Evolutionary conservation across 2,797 vertebrate genomes (phyloP), one percentile per base, ranked within the genome.

Genomic region (Anisognathus igniventris): DNA sequence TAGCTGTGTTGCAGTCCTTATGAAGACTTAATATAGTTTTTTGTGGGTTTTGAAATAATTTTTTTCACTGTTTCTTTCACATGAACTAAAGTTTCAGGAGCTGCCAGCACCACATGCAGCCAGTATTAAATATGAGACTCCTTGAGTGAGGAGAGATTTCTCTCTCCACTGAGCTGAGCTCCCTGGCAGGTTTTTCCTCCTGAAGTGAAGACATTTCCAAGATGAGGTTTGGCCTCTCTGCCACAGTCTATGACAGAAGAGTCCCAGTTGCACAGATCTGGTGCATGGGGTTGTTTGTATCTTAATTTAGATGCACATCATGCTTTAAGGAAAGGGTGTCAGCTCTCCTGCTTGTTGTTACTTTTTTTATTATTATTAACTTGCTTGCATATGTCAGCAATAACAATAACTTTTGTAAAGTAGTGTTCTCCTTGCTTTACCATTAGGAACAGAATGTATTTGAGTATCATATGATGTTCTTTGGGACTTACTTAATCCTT

Each of bases 231-330:
- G n/a, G 18, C 56, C 15, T 8, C 23, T 64, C 37, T 35, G 25
- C 81, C 22, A 7, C 20, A 6, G 33, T 8, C 61, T 31, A 0
- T 44, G 61, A 11, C 27, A 54, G 53, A 13, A 27, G 28, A 50
- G 7, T 39, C 24, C 18, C 2, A 0, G 0, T 61, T 35, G 25
- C 5, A 4, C 54, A 28, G 0, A 9, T 72, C 28, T 44, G 37
- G 9, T 71, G 8, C 4, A 0, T 14, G 13, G 28, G 11, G 7
- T 39, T 48, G n/a, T 40, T 85, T 47, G 21, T 23, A 11, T 77
- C 40, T 68, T 50, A 14, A 24, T 56, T n/a, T 31, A 78, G 37
- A 23, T 44, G 58, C 10, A 6, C 25, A 2, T 64, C 21, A 2
- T 28, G 14, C 54, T 74, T 84, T 35, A 64, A 81, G 40, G 28